Base-by-base conservation (phyloP, 2,888 invertebrate species). In the Oscheius myriophilus region DNA sequence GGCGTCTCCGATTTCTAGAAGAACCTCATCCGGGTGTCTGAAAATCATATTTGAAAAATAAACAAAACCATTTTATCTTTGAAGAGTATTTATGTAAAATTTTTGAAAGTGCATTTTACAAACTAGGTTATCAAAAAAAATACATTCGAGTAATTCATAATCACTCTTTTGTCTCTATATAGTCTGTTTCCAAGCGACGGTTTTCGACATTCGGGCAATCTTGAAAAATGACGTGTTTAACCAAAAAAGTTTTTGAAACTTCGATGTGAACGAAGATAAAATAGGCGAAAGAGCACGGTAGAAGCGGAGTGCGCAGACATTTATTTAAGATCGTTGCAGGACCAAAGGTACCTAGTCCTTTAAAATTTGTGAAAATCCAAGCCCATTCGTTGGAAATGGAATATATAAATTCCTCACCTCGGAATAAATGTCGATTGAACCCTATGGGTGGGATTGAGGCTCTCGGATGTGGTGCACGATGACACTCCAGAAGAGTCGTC, bases 1-100 rank as follows among this genome's bases (percentile, higher is more conserved):
- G 0, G 96, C 94, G 88, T 97, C 97, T 0, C 97, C 97, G 69
- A 96, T 95, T 89, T 97, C 96, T 41, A 98, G 91, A 87, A 94
- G 93, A 73, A 98, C 92, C 89, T 97, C 96, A 46, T 78, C 78
- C 23, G 59, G 57, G 41, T 78, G 78, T 51, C 77, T 73, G 43
- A 26, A 63, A n/a, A n/a, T n/a, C n/a, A n/a, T n/a, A n/a, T n/a
- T n/a, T n/a, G n/a, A 53, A n/a, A n/a, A n/a, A n/a, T n/a, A n/a
- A n/a, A n/a, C n/a, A n/a, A n/a, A n/a, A n/a, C n/a, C n/a, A n/a
- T n/a, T n/a, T n/a, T n/a, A n/a, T n/a, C n/a, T n/a, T n/a, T n/a
- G n/a, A 16, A 25, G 26, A 23, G 23, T 9, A 41, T 12, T 3
- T 33, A 18, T 57, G n/a, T 42, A 26, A 33, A 43, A 41, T 49